Base-by-base conservation (phyloP, 2,888 invertebrate genomes). In the Chaetogeoica ovagalla region DNA sequence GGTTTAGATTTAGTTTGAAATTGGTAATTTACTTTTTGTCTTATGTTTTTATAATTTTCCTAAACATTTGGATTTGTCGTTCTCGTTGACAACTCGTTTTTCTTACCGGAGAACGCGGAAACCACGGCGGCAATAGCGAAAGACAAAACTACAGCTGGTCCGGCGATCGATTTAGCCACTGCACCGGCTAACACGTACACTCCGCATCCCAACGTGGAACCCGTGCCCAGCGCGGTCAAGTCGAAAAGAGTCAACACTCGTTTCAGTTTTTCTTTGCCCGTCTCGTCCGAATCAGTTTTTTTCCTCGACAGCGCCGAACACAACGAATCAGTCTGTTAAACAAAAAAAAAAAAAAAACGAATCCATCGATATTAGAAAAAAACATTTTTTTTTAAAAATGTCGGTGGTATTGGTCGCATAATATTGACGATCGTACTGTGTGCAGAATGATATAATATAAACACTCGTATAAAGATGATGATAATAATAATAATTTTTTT, bases 161-260 rank as follows among this genome's bases (percentile, higher is more conserved):
- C 98, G 0, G 97, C 94, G 3, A 91, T 91, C 57, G 91, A 90
- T 85, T 91, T 93, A 13, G 96, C 96, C 4, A 96, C 96, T 13
- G 93, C 90, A 0, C 96, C 97, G 8, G 95, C 96, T 82, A 98
- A 88, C 69, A 98, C 96, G 86, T 98, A 98, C 21, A 97, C 96
- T 0, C 98, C 98, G 43, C 97, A 89, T 0, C 98, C 98, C 19
- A 98, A 90, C 0, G 95, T 95, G 82, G 93, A 91, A 82, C 95
- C 95, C 55, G 95, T 92, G 1, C 93, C 97, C 48, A 97, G 88
- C 0, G 94, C 93, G 0, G 95, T 95, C 72, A 97, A 88, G 87
- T 97, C 97, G 57, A 94, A 84, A 0, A 96, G 89, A 2, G 91
- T 92, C 65, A 97, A 89, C 75, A 94, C 94, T 81, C 97, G 85